Evolutionary conservation across 2,888 invertebrate species (phyloP).

Genomic region (Leptura quadrifasciata): DNA sequence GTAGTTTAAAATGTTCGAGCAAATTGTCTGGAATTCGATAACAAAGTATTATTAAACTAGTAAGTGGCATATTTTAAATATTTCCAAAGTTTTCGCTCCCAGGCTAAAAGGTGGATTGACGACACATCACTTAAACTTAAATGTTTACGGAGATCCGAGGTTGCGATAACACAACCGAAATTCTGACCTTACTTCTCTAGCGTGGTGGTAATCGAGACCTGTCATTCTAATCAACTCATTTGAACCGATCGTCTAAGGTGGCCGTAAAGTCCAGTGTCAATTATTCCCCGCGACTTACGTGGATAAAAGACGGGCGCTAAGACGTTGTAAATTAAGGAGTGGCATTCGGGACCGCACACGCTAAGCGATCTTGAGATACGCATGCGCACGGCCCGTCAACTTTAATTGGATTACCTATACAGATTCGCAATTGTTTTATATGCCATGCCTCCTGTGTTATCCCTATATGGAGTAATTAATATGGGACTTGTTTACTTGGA

Average conservation of each 20-base stretch:
- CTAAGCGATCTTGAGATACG: slow-evolving; percentile 66
- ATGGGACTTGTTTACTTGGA: slow-evolving; percentile 52
- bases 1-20: not conserved
- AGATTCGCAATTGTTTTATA: slow-evolving; percentile 57
- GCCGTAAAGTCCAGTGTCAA: slow-evolving; percentile 67
- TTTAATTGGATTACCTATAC: slow-evolving; percentile 56
- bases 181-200: slow-evolving; percentile 20
- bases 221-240: slow-evolving; percentile 32
- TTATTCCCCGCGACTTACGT: slow-evolving; percentile 63
- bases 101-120: not conserved
- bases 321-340: slow-evolving; percentile 69
- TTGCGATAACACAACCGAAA: slow-evolving; percentile 26
- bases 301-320: slow-evolving; percentile 66
- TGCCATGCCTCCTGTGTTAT: slow-evolving; percentile 56
- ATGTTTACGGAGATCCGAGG: not conserved
- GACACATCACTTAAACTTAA: slow-evolving; percentile 15
- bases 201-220: slow-evolving; percentile 25
- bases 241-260: slow-evolving; percentile 56
- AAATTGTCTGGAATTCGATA: not conserved
- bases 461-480: slow-evolving; percentile 67
- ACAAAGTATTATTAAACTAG: not conserved
- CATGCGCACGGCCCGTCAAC: slow-evolving; percentile 60
- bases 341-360: slow-evolving; percentile 70
- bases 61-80: slow-evolving; percentile 8
- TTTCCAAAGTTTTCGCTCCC: not conserved